Percentiles rank a stretch among this genome's conserved stretches.
Conservation (phyloP, 2,888 invertebrate species). For the Amorpha juglandis region DNA sequence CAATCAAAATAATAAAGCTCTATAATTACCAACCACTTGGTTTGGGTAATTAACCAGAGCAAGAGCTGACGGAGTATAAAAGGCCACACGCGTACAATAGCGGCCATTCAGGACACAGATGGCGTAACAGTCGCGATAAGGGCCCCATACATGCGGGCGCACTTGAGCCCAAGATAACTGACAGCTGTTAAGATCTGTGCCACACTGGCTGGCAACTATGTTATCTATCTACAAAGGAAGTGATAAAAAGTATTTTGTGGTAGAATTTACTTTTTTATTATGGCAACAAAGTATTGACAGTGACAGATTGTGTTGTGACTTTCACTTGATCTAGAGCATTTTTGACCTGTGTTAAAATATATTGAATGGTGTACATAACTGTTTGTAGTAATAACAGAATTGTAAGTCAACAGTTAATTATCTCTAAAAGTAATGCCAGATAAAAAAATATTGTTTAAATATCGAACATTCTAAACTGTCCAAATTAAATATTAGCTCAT, state of each 20-base stretch:
- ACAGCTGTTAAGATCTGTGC: conserved; percentile 38
- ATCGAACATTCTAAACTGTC: background rate
- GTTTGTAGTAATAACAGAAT: background rate
- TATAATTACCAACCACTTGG: conserved; percentile 20
- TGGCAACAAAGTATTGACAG: conserved; percentile 2
- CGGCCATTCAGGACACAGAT: conserved; percentile 46
- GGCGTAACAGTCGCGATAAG: conserved; percentile 47
- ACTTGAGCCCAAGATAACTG: conserved; percentile 44
- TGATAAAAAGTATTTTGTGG: conserved; percentile 25
- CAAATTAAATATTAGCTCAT: background rate
- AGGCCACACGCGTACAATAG: conserved; percentile 40
- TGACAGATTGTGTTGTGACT: conserved; percentile 3
- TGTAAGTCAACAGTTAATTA: no score
- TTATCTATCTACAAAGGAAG: conserved; percentile 27
- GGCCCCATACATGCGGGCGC: conserved; percentile 46
- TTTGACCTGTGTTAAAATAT: background rate
- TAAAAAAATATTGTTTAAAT: background rate
- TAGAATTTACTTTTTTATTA: background rate
- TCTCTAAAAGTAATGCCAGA: background rate
- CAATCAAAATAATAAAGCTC: conserved; percentile 5
- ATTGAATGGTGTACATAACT: no score
- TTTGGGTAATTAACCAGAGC: conserved; percentile 17
- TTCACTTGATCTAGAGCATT: background rate
- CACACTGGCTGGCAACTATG: conserved; percentile 23
- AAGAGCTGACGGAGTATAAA: conserved; percentile 14